These are phyloP conservation scores for Delphinapterus leucas DNA, from an alignment of 2,113 vertebrate genomes.

Conservation along the genomic window DNA sequence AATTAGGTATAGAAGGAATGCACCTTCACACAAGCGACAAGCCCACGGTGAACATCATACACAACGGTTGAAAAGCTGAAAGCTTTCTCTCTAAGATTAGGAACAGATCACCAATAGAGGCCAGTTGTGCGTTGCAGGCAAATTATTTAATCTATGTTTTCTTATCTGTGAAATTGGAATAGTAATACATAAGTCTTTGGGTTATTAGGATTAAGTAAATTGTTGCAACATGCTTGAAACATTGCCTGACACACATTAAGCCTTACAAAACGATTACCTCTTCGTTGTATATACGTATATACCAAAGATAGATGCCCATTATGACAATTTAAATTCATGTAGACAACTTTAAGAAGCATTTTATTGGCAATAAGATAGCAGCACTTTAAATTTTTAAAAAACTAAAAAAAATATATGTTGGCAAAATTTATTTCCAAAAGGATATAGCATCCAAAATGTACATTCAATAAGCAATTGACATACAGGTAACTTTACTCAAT, in stretches of 20 bases:
- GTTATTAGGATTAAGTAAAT: neutral
- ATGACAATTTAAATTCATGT: neutral
- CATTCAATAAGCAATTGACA: neutral
- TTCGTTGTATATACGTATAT: neutral
- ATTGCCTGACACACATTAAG: neutral
- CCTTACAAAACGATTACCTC: neutral
- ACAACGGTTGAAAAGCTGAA: neutral
- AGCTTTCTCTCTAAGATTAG: neutral
- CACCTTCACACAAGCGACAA: neutral
- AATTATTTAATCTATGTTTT: neutral
- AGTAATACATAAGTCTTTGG: neutral
- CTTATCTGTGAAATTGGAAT: neutral
- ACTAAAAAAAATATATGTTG: neutral
- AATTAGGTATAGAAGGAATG: neutral
- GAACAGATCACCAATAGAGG: neutral
- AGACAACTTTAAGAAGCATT: neutral
- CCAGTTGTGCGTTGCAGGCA: neutral
- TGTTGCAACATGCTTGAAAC: neutral
- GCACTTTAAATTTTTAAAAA: neutral
- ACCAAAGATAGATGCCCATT: neutral
- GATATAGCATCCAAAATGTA: neutral
- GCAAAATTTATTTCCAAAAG: neutral
- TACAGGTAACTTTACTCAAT: neutral
- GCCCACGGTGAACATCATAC: neutral
- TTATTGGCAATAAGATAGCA: neutral